Base-by-base conservation (phyloP, 2,113 vertebrate species). In the Tiliqua scincoides region DNA sequence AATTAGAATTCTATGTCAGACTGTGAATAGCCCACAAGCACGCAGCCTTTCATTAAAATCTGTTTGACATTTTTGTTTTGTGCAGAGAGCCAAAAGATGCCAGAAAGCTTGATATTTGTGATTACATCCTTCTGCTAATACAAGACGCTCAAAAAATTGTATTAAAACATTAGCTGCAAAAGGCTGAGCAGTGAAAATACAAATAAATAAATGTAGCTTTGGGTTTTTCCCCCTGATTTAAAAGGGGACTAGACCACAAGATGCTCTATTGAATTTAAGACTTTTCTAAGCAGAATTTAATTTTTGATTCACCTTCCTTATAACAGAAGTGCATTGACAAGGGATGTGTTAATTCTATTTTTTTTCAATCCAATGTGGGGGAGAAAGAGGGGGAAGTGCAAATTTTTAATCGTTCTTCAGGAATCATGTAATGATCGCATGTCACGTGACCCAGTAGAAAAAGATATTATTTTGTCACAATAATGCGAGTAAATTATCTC, bases 61-160 rank as follows among this genome's bases (percentile, higher is more conserved):
- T 88, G 95, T 95, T 96, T 96, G 96, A 96, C 96, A 95, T 97
- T 97, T 96, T 96, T 96, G 96, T 96, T 95, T 92, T 91, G 95
- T 88, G 7, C 91, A 94, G 95, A 95, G 95, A 96, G 96, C 95
- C 95, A 94, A 92, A 94, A 94, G 92, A 88, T 85, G 92, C 95
- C 96, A 96, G 96, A 91, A 94, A 78, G 89, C 94, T 93, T 95
- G 95, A 94, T 97, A 96, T 96, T 96, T 96, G 96, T 94, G 95
- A 95, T 95, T 93, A 75, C 94, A 95, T 95, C 93, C 94, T 94
- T 95, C 93, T 91, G 95, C 95, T 96, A 94, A 95, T 93, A 95
- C 3, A 85, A 77, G 91, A 90, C 92, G 76, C 94, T 85, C 91
- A 25, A 93, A 92, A 91, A 92, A 82, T 92, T 91, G 94, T 93